A percentile compares a stretch with the other conserved stretches of the same genome.
Evolutionary conservation across 2,888 invertebrate species (phyloP).

Genomic region (Disparrhopalites patrizii): DNA sequence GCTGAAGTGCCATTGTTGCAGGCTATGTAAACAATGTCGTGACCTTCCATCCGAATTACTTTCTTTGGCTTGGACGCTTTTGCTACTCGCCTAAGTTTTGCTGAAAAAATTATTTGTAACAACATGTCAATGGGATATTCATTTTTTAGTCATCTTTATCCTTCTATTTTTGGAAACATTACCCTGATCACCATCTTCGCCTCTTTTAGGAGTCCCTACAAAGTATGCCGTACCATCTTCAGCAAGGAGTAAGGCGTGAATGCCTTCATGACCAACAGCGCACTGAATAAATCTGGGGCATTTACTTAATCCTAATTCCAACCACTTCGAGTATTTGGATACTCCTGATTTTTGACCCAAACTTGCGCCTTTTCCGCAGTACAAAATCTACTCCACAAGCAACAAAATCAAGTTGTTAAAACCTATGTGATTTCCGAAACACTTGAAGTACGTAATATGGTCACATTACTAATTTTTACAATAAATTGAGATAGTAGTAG

Average conservation of each 20-base stretch:
- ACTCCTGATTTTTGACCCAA: conserved; percentile 68
- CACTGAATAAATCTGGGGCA: conserved; percentile 70
- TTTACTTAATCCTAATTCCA: conserved; percentile 63
- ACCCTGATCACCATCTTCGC: conserved; percentile 88
- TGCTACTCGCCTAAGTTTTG: conserved; percentile 70
- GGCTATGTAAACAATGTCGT: conserved; percentile 74
- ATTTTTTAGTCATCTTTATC: no score
- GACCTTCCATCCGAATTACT: conserved; percentile 82
- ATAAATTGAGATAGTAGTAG: conserved; percentile 5
- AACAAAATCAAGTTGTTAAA: no score
- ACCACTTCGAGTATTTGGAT: conserved; percentile 51
- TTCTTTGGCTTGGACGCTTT: conserved; percentile 90
- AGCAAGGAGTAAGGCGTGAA: conserved; percentile 83
- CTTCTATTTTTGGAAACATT: no score
- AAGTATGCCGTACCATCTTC: conserved; percentile 89
- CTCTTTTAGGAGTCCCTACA: conserved; percentile 78
- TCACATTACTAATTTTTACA: not conserved
- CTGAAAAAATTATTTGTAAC: conserved; percentile 50
- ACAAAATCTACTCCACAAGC: conserved; percentile 78
- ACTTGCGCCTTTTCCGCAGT: conserved; percentile 79
- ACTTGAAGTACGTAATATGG: not conserved
- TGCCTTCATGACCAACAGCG: conserved; percentile 88
- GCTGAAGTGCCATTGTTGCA: conserved; percentile 95
- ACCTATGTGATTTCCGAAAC: no score
- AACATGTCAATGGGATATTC: no score